Evolutionary conservation across 30 jellyfish, hydroid and myxozoan genomes (phyloP).

Genomic region (Aurelia sp.): DNA sequence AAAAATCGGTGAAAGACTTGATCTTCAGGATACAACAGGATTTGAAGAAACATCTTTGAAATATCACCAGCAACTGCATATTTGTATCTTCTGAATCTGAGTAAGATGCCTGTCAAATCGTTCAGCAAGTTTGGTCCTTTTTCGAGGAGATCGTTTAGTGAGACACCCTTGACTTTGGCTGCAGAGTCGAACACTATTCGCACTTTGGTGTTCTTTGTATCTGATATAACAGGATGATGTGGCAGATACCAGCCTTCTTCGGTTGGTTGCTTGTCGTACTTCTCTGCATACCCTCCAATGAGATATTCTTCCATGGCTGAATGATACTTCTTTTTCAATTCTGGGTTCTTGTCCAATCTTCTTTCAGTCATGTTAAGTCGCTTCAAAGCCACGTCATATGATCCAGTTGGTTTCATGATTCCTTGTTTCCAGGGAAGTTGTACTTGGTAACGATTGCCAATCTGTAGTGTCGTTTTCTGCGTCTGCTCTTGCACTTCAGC

Average conservation of each 20-base stretch:
- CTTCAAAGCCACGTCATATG: constrained; percentile 27
- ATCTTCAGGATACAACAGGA: no score
- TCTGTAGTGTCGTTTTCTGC: neutral
- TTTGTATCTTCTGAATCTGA: constrained; percentile 49
- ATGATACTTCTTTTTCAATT: no score
- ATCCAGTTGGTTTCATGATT: constrained; percentile 1
- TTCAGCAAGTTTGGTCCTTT: constrained; percentile 23
- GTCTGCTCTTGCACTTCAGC: constrained; percentile 23
- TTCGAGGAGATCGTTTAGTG: no score
- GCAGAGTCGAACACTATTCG: neutral
- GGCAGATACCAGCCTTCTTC: no score
- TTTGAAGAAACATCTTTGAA: no score
- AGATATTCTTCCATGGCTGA: no score
- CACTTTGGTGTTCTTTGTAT: constrained; percentile 3
- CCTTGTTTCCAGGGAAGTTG: no score
- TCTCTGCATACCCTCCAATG: no score
- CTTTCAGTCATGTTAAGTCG: constrained; percentile 15
- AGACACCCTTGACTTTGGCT: no score
- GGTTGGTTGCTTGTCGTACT: no score
- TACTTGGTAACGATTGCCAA: no score
- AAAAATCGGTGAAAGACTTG: constrained; percentile 48
- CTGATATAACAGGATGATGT: no score
- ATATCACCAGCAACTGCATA: constrained; percentile 21
- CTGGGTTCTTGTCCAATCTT: neutral
- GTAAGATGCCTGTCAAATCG: constrained; percentile 50